Percentiles rank a stretch among this genome's conserved stretches.
Conservation (phyloP, 2,888 invertebrate species). For the Zaprionus bogoriensis region DNA sequence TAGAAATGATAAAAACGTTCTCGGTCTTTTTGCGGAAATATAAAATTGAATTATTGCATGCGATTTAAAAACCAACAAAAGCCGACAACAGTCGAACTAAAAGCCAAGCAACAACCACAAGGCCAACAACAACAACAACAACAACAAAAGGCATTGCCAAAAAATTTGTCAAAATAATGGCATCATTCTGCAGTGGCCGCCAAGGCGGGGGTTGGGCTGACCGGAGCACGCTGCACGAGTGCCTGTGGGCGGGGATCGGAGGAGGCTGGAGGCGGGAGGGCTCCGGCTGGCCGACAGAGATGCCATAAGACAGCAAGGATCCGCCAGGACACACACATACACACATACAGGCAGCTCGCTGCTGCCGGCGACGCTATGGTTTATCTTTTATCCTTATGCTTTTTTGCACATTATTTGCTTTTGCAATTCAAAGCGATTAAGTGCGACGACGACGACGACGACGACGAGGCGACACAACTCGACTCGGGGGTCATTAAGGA, state of each 20-base stretch:
- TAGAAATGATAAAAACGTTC: constrained; percentile 54
- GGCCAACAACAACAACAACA: constrained; percentile 25
- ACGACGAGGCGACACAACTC: constrained; percentile 31
- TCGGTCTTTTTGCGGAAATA: constrained; percentile 66
- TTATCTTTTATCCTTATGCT: constrained; percentile 72
- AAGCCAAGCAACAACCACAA: constrained; percentile 49
- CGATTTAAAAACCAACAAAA: constrained; percentile 78
- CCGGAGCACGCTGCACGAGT: constrained; percentile 16
- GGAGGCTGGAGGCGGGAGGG: constrained; percentile 41
- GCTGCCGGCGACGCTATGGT: constrained; percentile 68
- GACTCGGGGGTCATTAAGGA: constrained; percentile 74
- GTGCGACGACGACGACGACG: constrained; percentile 53
- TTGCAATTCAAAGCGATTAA: constrained; percentile 79
- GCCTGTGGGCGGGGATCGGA: constrained; percentile 17
- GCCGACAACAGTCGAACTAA: constrained; percentile 69
- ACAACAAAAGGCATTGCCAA: constrained; percentile 68
- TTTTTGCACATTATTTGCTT: constrained; percentile 78
- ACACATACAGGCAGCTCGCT: constrained; percentile 22
- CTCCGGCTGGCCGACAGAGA: constrained; percentile 63
- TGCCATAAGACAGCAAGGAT: constrained; percentile 63
- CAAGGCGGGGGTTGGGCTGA: constrained; percentile 25
- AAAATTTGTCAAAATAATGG: constrained; percentile 81
- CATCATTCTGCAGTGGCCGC: constrained; percentile 76
- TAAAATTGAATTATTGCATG: constrained; percentile 80
- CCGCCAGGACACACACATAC: constrained; percentile 48